Base-by-base conservation (phyloP, 2,797 vertebrate species). In the Micromesistius poutassou region DNA sequence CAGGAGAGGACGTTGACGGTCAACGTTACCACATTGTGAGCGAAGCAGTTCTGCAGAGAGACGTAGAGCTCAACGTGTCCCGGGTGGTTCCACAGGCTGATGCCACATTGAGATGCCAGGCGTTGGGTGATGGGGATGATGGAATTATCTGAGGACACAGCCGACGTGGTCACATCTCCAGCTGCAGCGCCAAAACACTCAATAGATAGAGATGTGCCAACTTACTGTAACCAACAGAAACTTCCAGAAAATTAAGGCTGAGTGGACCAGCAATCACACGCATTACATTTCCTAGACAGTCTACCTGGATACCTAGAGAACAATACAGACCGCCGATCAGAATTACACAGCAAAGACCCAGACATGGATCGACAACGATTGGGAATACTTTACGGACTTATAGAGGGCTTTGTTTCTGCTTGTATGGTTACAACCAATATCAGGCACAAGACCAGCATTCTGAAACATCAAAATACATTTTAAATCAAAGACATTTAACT, bases 11-110 rank as follows among this genome's bases (percentile, higher is more conserved):
- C 22, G 1, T 62, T 7, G 9, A 62, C 6, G 55, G 55, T 25
- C 22, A 8, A 62, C 30, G 22, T 86, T 89, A 95, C 94, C 90
- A 83, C 30, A 28, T 90, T 89, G 25, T 72, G 70, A 72, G 91
- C 84, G 73, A 93, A 93, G 77, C 95, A 95, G 86, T 94, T 95
- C 30, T 92, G 87, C 30, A 94, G 82, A 31, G 95, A 95, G 4
- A 88, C 89, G 28, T 74, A 91, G 80, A 96, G 81, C 25, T 86
- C 72, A 0, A 89, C n/a, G 0, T 83, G 90, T 9, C 87, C 92
- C 78, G 80, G 77, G 72, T 90, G 86, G 0, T 77, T 79, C 30
- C 72, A 86, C 75, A 93, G 22, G 8, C 89, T 90, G 40, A 94
- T 94, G 72, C 95, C 95, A 82, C 95, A 95, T 83, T 90, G 91